Evolutionary conservation across 1,140 invertebrate species (phyloP).

Genomic region (Temnothorax longispinosus): DNA sequence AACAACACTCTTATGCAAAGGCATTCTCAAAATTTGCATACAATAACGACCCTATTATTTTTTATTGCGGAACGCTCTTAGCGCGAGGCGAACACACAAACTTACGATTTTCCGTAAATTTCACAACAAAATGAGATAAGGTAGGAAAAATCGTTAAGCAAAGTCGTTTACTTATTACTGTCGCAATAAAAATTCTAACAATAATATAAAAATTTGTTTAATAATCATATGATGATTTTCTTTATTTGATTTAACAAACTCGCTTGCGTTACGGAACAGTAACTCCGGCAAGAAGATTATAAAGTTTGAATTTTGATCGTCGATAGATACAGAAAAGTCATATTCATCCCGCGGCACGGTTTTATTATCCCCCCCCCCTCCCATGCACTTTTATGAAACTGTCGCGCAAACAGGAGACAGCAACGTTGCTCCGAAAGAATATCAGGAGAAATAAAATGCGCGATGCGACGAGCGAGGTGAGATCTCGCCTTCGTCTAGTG

Average conservation of each 20-base stretch:
- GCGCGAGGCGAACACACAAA: neutral
- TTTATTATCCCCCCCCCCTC: constrained; percentile 47
- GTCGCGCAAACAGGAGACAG: constrained; percentile 10
- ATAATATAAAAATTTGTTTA: neutral
- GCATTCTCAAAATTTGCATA: constrained; percentile 50
- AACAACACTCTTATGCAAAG: constrained; percentile 56
- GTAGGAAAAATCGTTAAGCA: constrained; percentile 7
- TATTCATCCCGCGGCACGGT: neutral
- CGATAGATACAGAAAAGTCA: constrained; percentile 3
- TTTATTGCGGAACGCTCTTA: constrained; percentile 28
- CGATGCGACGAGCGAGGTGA: neutral
- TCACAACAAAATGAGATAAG: neutral
- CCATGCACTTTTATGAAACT: constrained; percentile 57
- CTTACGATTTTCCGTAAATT: constrained; percentile 8
- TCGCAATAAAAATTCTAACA: neutral
- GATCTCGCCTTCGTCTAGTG: constrained; percentile 23
- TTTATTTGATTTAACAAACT: neutral
- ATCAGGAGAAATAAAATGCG: constrained; percentile 60
- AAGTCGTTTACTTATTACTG: neutral
- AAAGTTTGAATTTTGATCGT: constrained; percentile 8
- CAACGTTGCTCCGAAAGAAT: constrained; percentile 54
- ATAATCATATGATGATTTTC: neutral
- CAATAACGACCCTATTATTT: constrained; percentile 46
- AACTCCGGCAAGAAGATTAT: constrained; percentile 5
- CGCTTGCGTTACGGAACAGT: neutral